These are phyloP conservation scores for Octopus sinensis DNA, from an alignment of 1,140 invertebrate species.

Conservation along the genomic window DNA sequence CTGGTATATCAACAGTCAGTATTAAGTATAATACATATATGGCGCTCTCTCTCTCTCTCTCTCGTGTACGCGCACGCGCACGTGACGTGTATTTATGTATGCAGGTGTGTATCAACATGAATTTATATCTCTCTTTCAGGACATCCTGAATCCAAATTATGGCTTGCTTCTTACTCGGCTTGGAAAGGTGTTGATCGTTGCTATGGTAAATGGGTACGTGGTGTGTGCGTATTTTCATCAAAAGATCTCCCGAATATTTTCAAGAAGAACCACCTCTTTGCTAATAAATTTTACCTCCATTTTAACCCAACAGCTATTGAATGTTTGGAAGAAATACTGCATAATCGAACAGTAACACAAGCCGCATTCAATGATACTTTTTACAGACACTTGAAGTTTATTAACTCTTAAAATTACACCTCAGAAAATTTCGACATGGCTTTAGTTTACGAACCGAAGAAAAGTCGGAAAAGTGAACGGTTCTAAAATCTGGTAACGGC, in stretches of 20 bases:
- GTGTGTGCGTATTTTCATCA: constrained; percentile 47
- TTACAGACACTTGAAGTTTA: not conserved
- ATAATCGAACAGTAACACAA: constrained; percentile 28
- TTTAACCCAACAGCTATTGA: constrained; percentile 43
- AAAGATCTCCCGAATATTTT: constrained; percentile 38
- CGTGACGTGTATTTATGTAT: too few species aligned
- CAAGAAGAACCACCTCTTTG: constrained; percentile 39
- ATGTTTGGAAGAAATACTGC: constrained; percentile 50
- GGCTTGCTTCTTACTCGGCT: constrained; percentile 39
- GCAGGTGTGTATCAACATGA: too few species aligned
- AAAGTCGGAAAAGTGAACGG: too few species aligned
- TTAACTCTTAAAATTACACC: not conserved
- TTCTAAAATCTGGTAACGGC: too few species aligned
- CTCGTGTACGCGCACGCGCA: too few species aligned
- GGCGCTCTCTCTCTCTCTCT: too few species aligned
- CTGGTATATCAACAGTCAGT: too few species aligned
- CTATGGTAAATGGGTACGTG: constrained; percentile 35
- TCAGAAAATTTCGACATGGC: too few species aligned
- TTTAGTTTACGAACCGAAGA: too few species aligned
- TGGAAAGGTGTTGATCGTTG: constrained; percentile 34
- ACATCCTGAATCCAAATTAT: constrained; percentile 37
- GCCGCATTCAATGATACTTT: not conserved
- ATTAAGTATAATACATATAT: too few species aligned
- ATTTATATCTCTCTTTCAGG: constrained; percentile 27
- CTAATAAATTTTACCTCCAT: constrained; percentile 47